Percentiles rank a stretch among this genome's conserved stretches.
Evolutionary conservation across 2,888 invertebrate genomes (phyloP).

Genomic region (Tinea semifulvella): DNA sequence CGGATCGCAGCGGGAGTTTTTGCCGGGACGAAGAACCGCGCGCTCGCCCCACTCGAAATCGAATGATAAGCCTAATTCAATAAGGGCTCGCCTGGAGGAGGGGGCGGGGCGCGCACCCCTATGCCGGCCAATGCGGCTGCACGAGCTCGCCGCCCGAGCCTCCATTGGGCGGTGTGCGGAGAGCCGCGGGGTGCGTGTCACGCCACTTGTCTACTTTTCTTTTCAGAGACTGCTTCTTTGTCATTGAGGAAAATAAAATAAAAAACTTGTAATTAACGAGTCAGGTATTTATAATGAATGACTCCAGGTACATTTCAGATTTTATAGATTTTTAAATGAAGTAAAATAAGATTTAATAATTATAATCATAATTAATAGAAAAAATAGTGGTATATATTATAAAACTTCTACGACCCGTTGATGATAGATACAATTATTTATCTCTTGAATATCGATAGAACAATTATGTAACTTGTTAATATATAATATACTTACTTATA

Average conservation of each 20-base stretch:
- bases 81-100: constrained; percentile 69
- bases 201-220: constrained; percentile 68
- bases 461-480: no score
- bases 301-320: constrained; percentile 29
- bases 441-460: no score
- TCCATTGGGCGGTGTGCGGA: constrained; percentile 34
- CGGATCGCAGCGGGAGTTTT: constrained; percentile 52
- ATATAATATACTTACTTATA: no score
- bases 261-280: constrained; percentile 67
- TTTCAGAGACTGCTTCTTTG: constrained; percentile 67
- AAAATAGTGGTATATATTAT: no score
- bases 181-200: constrained; percentile 55
- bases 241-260: constrained; percentile 67
- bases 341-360: not conserved
- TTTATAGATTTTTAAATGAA: not conserved
- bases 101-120: constrained; percentile 56
- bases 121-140: constrained; percentile 34
- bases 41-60: constrained; percentile 65
- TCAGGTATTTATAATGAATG: constrained; percentile 62
- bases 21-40: constrained; percentile 53
- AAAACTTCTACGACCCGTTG: no score
- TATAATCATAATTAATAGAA: not conserved
- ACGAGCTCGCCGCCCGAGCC: constrained; percentile 37
- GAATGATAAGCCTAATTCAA: constrained; percentile 84
- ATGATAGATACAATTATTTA: no score